A percentile compares a stretch with the other conserved stretches of the same genome.
Conservation (phyloP, 2,888 invertebrate species). For the Escarpia spicata region DNA sequence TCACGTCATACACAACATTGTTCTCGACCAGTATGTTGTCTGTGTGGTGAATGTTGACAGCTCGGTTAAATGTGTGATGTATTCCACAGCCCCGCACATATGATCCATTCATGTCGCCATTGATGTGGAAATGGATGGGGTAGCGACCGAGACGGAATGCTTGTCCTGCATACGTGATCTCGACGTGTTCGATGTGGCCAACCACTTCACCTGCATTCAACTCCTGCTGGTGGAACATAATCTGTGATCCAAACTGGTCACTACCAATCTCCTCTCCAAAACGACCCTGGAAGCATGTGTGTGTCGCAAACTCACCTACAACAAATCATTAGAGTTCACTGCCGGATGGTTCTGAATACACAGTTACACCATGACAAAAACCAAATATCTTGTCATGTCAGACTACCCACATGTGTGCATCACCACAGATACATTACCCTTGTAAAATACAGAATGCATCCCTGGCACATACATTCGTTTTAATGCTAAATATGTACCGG, state of each 20-base stretch:
- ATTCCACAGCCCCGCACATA: conserved; percentile 45
- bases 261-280: conserved; percentile 61
- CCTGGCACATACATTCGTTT: no score
- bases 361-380: neutral
- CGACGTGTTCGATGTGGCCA: conserved; percentile 36
- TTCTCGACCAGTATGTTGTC: conserved; percentile 35
- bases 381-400: neutral
- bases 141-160: conserved; percentile 49
- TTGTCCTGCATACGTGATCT: conserved; percentile 44
- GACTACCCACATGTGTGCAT: no score
- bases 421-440: no score
- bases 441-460: no score
- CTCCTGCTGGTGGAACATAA: conserved; percentile 45
- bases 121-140: conserved; percentile 49
- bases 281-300: conserved; percentile 61
- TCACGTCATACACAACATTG: conserved; percentile 45
- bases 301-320: conserved; percentile 59
- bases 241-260: conserved; percentile 58
- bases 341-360: neutral
- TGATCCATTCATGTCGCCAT: conserved; percentile 43
- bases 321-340: conserved; percentile 13
- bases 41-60: conserved; percentile 47
- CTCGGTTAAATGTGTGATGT: conserved; percentile 44
- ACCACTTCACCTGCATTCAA: conserved; percentile 27
- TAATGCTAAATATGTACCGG: no score